Evolutionary conservation across 2,797 vertebrate species (phyloP), one percentile per base, ranked within the genome.

Genomic region (Valencia hispanica): DNA sequence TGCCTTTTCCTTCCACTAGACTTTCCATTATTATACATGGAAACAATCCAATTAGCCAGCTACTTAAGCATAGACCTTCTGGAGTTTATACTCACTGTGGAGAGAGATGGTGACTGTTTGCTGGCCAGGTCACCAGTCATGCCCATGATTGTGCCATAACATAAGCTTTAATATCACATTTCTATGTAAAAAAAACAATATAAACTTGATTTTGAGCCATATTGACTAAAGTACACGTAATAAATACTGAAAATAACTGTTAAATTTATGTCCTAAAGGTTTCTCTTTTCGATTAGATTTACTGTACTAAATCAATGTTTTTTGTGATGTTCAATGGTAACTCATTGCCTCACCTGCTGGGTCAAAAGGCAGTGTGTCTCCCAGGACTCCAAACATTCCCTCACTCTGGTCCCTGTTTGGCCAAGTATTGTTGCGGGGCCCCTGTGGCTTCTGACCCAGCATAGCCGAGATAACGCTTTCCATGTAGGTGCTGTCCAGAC

Each of bases 321-420:
- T 22, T 55, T 4, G 11, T n/a, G n/a, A n/a, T n/a, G n/a, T n/a
- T n/a, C n/a, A n/a, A 27, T 43, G 65, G 65, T 9, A 27, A 17
- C 65, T 45, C 2, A 1, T 77, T 47, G 15, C 45, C 87, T 95
- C 88, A 99, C 98, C 98, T 96, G 98, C 98, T 69, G 98, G 98
- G 91, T 99, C 98, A 74, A 99, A 99, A 78, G 98, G 97, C 87
- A 99, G 92, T 25, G 97, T 94, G 90, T 99, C 98, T 84, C 97
- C 97, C 93, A 99, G 87, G 69, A 94, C 94, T 18, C 95, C 94
- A 12, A 95, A 96, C 79, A 92, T 87, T 15, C 94, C 93, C 51
- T 99, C 98, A n/a, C 93, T 98, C 94, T 99, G 98, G 92, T 99
- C 98, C 81, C 98, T 96, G 93, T 99, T 99, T 77, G 98, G 98